These are phyloP conservation scores for Paedocypris sp. DNA, from an alignment of 2,113 vertebrate species.

Conservation along the genomic window DNA sequence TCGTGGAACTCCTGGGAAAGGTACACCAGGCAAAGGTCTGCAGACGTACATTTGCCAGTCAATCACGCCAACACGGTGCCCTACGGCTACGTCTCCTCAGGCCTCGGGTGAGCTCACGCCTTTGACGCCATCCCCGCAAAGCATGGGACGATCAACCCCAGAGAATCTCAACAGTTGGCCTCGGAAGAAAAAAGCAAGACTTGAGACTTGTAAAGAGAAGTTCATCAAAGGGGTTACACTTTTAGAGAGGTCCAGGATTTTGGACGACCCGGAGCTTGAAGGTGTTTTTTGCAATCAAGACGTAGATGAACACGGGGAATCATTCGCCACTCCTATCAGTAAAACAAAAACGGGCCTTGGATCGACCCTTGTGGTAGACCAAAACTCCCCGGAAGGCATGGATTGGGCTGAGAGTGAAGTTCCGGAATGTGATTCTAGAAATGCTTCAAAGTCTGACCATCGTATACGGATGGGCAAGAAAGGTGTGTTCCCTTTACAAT, in stretches of 20 bases:
- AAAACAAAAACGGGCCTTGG: conserved; percentile 39
- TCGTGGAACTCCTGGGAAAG: conserved; percentile 61
- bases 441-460: conserved; percentile 34
- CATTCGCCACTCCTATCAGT: conserved; percentile 40
- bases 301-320: conserved; percentile 54
- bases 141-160: conserved; percentile 67
- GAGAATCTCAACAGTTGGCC: conserved; percentile 86
- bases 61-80: conserved; percentile 74
- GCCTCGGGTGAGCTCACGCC: conserved; percentile 49
- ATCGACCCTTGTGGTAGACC: conserved; percentile 40
- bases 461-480: conserved; percentile 12
- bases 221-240: conserved; percentile 18
- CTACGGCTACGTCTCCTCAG: conserved; percentile 58
- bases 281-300: conserved; percentile 75
- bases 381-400: conserved; percentile 24
- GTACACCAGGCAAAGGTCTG: conserved; percentile 70
- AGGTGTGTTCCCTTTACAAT: conserved; percentile 23
- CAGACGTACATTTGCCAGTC: conserved; percentile 90
- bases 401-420: conserved; percentile 42
- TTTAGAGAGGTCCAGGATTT: conserved; percentile 36
- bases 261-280: conserved; percentile 75
- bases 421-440: conserved; percentile 18
- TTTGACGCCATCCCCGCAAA: conserved; percentile 79
- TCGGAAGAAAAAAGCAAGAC: conserved; percentile 70
- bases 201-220: conserved; percentile 41